A percentile compares a stretch with the other conserved stretches of the same genome.
phyloP scores from a whole-genome alignment of 2,888 invertebrate genomes.

The Idaea biselata region DNA sequence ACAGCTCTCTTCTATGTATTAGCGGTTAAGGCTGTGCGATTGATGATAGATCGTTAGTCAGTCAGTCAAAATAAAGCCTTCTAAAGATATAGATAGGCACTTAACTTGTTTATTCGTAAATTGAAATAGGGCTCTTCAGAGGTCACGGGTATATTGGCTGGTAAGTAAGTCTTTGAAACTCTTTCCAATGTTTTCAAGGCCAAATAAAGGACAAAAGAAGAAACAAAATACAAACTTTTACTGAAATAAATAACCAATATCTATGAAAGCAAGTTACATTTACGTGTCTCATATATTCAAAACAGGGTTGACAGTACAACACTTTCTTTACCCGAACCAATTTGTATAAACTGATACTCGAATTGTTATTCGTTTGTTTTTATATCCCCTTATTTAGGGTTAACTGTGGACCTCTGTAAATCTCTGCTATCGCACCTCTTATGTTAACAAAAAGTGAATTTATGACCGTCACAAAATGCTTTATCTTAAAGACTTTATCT shows the following conservation, averaged over 20 bases:
- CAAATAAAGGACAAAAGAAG: neutral
- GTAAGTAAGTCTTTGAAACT: neutral
- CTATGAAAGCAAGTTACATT: neutral
- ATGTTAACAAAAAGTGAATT: slow-evolving; percentile 42
- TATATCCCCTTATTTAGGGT: slow-evolving; percentile 23
- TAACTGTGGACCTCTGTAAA: slow-evolving; percentile 48
- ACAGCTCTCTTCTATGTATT: no score
- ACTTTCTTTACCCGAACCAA: slow-evolving; percentile 20
- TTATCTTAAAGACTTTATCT: slow-evolving; percentile 24
- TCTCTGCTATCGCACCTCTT: slow-evolving; percentile 49
- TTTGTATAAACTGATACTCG: slow-evolving; percentile 13
- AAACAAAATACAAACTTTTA: neutral
- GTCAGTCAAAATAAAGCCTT: no score
- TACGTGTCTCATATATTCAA: slow-evolving; percentile 4
- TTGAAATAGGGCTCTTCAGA: no score
- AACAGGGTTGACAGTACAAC: slow-evolving; percentile 28
- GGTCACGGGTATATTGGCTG: neutral
- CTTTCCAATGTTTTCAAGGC: neutral
- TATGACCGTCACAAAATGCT: slow-evolving; percentile 21
- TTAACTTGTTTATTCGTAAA: no score
- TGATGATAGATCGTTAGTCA: no score
- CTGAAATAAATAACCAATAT: slow-evolving; percentile 1
- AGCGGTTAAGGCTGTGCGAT: no score
- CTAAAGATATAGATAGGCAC: no score
- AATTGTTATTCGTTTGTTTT: slow-evolving; percentile 21